Base-by-base conservation (phyloP, 2,888 invertebrate species). In the Watsonalla binaria region DNA sequence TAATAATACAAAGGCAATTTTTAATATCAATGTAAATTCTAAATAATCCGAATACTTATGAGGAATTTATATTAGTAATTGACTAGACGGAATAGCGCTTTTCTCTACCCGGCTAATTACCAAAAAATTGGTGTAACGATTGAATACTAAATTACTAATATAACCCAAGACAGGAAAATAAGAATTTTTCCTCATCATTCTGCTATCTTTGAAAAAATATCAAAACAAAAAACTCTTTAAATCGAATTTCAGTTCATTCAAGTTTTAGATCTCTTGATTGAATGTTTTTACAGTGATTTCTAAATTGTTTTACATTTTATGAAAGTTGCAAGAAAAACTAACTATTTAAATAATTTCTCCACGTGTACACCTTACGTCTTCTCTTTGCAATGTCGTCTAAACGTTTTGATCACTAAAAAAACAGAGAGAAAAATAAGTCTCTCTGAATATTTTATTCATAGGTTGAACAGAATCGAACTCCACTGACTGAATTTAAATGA, bases 1-100 rank as follows among this genome's bases (percentile, higher is more conserved):
- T 24, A 24, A 24, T 24, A 24, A 69, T 65, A 74, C 70, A 58
- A 70, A 77, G 78, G 76, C 24, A 24, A 24, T 24, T 24, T 2
- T 24, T 24, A 24, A 24, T 73, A 72, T 72, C 66, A 77, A 80
- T 78, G 72, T 24, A 24, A 24, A 24, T 4, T 24, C 24, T 4
- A 24, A 24, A 24, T 24, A 24, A 24, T n/a, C n/a, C n/a, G n/a
- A n/a, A n/a, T n/a, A n/a, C n/a, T n/a, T n/a, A n/a, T n/a, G n/a
- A n/a, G n/a, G n/a, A n/a, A n/a, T n/a, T n/a, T n/a, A n/a, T n/a
- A n/a, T n/a, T n/a, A n/a, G n/a, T 24, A 4, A 24, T 24, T 24
- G 24, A 24, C 24, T 24, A 4, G 24, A 24, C 24, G 24, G 4
- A 24, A 24, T 24, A 24, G 24, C 24, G 24, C 24, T 24, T 24